phyloP scores from a whole-genome alignment of 2,888 invertebrate species.

The Isoperla grammatica region DNA sequence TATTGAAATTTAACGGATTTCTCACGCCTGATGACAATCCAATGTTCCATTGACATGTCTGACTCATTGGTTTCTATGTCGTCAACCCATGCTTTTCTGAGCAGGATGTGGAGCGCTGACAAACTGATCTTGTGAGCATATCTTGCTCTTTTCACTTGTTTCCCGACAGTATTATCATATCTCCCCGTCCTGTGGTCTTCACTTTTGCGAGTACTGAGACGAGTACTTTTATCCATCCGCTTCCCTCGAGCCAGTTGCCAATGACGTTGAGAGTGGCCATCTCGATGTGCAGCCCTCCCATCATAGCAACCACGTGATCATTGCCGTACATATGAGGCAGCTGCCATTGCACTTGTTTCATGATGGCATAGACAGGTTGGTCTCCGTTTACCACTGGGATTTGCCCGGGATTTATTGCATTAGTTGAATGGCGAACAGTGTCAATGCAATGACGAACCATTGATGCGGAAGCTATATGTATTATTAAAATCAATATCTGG shows the following conservation, averaged over 20 bases:
- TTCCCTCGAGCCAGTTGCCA: conserved; percentile 32
- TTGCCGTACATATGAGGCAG: conserved; percentile 36
- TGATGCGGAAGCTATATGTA: conserved; percentile 29
- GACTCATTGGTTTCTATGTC: conserved; percentile 1
- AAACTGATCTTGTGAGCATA: conserved; percentile 32
- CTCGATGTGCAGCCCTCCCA: conserved; percentile 38
- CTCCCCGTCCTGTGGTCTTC: conserved; percentile 33
- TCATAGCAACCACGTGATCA: conserved; percentile 33
- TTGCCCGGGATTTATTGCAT: conserved; percentile 34
- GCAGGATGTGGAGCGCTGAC: conserved; percentile 23
- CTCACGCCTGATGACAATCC: no score
- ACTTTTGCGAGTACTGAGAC: conserved; percentile 32
- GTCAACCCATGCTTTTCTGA: conserved; percentile 9
- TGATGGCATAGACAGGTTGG: no score
- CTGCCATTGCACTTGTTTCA: conserved; percentile 36
- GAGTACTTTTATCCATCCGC: conserved; percentile 34
- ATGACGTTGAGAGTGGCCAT: conserved; percentile 34
- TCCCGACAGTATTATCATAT: conserved; percentile 26
- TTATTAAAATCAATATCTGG: conserved; percentile 32
- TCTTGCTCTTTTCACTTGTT: conserved; percentile 23
- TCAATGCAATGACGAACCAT: conserved; percentile 34
- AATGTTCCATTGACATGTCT: no score
- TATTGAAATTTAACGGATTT: no score
- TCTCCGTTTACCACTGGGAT: conserved; percentile 34
- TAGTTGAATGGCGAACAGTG: conserved; percentile 17